These are phyloP conservation scores for Parapsyche elsis DNA, from an alignment of 1,140 invertebrate species.

Conservation along the genomic window DNA sequence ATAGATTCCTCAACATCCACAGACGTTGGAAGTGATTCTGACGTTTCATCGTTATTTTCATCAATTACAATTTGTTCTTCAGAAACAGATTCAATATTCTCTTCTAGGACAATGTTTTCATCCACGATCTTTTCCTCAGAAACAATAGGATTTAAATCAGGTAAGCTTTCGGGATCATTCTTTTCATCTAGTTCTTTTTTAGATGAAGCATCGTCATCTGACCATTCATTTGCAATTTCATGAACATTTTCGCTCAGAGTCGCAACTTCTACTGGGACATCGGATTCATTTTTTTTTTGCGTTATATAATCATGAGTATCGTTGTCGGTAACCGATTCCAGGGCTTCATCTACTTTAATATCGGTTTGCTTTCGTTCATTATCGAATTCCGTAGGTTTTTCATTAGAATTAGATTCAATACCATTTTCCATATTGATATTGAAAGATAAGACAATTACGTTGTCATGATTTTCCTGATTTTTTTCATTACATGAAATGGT, in stretches of 20 bases:
- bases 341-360: neutral
- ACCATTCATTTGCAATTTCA: constrained; percentile 63
- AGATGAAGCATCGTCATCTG: constrained; percentile 62
- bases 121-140: neutral
- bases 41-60: constrained; percentile 16
- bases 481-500: neutral
- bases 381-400: neutral
- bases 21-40: constrained; percentile 18
- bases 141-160: neutral
- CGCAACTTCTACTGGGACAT: neutral
- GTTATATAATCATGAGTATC: constrained; percentile 31
- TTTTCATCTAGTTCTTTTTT: constrained; percentile 32
- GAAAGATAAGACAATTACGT: constrained; percentile 33
- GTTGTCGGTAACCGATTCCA: constrained; percentile 30
- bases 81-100: neutral
- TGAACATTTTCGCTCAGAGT: constrained; percentile 31
- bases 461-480: neutral
- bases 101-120: neutral
- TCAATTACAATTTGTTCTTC: neutral
- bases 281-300: constrained; percentile 8
- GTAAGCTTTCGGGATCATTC: neutral
- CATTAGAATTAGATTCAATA: neutral
- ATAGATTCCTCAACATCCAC: constrained; percentile 63
- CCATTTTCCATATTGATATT: constrained; percentile 28
- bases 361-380: neutral